phyloP scores from a whole-genome alignment of 2,113 vertebrate genomes.

The Gnathonemus longibarbis region DNA sequence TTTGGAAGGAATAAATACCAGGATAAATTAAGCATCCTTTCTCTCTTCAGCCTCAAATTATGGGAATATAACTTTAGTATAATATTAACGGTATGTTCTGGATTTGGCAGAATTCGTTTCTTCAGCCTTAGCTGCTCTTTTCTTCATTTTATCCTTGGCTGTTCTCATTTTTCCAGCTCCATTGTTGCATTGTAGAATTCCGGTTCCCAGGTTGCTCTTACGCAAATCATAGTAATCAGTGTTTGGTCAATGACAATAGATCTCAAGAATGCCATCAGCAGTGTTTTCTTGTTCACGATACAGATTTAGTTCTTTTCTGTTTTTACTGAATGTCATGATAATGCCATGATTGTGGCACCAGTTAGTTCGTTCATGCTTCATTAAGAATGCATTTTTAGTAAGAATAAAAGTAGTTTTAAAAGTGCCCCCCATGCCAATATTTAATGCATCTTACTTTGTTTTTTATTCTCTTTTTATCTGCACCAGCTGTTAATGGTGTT shows the following conservation, averaged over 20 bases:
- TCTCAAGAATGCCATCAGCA: slow-evolving; percentile 10
- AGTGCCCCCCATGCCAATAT: neutral
- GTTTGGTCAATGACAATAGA: neutral
- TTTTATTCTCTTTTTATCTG: neutral
- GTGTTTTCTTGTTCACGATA: neutral
- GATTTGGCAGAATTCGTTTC: neutral
- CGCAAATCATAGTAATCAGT: neutral
- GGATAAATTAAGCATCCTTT: neutral
- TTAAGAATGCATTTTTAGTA: slow-evolving; percentile 14
- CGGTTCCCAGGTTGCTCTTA: neutral
- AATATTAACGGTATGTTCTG: neutral
- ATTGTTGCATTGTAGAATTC: neutral
- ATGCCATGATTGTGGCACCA: neutral
- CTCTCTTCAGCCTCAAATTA: neutral
- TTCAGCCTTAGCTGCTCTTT: neutral
- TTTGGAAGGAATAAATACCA: neutral
- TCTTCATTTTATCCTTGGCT: neutral
- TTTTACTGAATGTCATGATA: slow-evolving; percentile 12
- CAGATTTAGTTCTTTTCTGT: neutral
- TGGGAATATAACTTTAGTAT: neutral
- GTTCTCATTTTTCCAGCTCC: neutral
- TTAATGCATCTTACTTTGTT: neutral
- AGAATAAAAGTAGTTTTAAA: slow-evolving; percentile 13
- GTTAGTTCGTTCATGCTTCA: slow-evolving; percentile 12
- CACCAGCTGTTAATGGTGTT: neutral